These are phyloP conservation scores for Lasiommata megera DNA, from an alignment of 2,888 invertebrate species.

Conservation along the genomic window DNA sequence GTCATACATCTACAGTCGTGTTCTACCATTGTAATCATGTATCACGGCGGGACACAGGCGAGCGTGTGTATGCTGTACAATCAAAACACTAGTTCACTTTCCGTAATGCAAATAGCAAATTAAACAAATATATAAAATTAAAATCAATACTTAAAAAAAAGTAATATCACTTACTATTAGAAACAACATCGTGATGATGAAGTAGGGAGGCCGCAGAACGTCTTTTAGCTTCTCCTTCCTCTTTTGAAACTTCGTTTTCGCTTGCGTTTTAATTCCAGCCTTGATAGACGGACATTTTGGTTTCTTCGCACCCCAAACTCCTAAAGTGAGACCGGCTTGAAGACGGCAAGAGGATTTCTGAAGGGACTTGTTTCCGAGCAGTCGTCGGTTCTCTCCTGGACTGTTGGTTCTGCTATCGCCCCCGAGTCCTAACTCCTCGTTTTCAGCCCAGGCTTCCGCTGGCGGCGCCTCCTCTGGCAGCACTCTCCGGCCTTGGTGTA, in stretches of 20 bases:
- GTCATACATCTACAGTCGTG: too few relatives aligned
- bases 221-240: constrained; percentile 57
- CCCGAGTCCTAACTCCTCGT: constrained; percentile 45
- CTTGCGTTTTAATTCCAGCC: constrained; percentile 26
- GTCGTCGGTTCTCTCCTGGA: constrained; percentile 56
- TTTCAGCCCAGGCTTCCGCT: constrained; percentile 59
- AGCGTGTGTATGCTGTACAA: too few relatives aligned
- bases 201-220: constrained; percentile 64
- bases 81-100: too few relatives aligned
- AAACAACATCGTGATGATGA: constrained; percentile 62
- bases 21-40: too few relatives aligned
- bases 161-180: constrained; percentile 56
- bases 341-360: constrained; percentile 42
- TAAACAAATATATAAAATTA: too few relatives aligned
- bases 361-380: constrained; percentile 42
- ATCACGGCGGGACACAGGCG: too few relatives aligned
- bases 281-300: constrained; percentile 38
- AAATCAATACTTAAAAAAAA: neutral
- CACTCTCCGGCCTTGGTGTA: constrained; percentile 50
- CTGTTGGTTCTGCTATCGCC: constrained; percentile 43
- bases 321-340: constrained; percentile 59
- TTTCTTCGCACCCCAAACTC: constrained; percentile 42
- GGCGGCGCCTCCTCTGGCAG: constrained; percentile 47
- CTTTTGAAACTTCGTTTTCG: constrained; percentile 57
- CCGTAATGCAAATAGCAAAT: too few relatives aligned